Conservation (phyloP, 1,140 invertebrate species). For the Antheraea mylitta region DNA sequence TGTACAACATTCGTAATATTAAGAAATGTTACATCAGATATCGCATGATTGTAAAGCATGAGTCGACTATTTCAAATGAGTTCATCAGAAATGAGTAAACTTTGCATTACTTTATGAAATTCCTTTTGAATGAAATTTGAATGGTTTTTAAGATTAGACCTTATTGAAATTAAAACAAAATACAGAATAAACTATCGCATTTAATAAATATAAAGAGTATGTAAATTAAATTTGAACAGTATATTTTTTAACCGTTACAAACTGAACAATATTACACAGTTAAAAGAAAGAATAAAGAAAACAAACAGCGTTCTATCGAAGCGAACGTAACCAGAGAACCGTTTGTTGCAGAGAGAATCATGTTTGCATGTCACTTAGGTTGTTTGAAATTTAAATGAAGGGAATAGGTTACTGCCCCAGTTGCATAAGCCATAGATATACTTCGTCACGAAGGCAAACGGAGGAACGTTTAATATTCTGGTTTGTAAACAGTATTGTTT, state of each 20-base stretch:
- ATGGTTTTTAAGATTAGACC: no score
- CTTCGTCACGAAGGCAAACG: conserved; percentile 21
- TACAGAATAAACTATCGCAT: no score
- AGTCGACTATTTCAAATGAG: conserved; percentile 21
- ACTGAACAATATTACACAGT: conserved; percentile 7
- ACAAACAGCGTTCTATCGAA: conserved; percentile 17
- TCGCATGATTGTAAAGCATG: conserved; percentile 23
- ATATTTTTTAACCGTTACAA: background rate
- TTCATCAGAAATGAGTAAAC: no score
- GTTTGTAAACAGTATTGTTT: conserved; percentile 3
- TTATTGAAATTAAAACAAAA: no score
- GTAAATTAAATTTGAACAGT: background rate
- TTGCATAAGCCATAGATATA: conserved; percentile 32
- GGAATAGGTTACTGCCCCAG: conserved; percentile 38
- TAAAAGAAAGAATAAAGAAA: conserved; percentile 7
- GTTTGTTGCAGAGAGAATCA: conserved; percentile 32
- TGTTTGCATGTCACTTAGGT: conserved; percentile 32
- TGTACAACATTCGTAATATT: no score
- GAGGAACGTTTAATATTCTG: background rate
- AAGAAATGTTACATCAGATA: conserved; percentile 23
- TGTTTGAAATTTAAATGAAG: conserved; percentile 39
- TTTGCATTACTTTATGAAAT: no score
- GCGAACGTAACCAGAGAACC: conserved; percentile 21
- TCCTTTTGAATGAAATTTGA: no score
- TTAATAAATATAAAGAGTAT: background rate